Evolutionary conservation across 2,797 vertebrate species (phyloP).

Genomic region (Sebastes flavidus): DNA sequence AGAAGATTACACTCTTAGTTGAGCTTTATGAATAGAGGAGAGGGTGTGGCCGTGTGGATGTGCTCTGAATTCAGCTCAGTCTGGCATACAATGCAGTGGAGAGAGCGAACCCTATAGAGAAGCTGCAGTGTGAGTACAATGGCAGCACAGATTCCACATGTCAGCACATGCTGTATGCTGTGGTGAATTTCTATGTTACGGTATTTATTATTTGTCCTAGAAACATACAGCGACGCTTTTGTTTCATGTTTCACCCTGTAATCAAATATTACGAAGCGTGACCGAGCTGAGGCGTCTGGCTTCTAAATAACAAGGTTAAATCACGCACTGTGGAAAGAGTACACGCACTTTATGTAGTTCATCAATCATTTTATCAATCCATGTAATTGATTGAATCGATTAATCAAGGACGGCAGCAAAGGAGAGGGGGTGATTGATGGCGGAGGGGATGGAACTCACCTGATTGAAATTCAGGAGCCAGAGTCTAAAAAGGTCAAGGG

Average conservation of each 20-base stretch:
- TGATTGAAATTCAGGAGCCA: constrained; percentile 76
- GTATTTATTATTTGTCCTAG: not conserved
- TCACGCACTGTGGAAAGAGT: constrained; percentile 12
- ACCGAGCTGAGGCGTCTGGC: not conserved
- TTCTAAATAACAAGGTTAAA: constrained; percentile 36
- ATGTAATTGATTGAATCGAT: constrained; percentile 66
- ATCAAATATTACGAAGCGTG: constrained; percentile 15
- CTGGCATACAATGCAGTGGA: constrained; percentile 7
- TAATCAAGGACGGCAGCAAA: constrained; percentile 42
- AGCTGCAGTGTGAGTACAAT: constrained; percentile 26
- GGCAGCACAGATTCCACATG: constrained; percentile 14
- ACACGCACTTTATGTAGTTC: constrained; percentile 27
- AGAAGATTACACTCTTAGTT: constrained; percentile 68
- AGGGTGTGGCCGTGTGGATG: constrained; percentile 58
- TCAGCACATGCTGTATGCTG: not conserved
- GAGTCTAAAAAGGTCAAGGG: constrained; percentile 75
- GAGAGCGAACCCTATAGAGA: constrained; percentile 1
- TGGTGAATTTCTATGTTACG: not conserved
- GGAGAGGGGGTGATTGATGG: constrained; percentile 63
- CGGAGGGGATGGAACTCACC: constrained; percentile 11
- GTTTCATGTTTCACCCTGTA: not conserved
- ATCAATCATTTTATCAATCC: constrained; percentile 71
- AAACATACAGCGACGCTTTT: not conserved
- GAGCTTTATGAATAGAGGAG: constrained; percentile 67
- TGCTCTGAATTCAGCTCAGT: constrained; percentile 62